Evolutionary conservation across 2,888 invertebrate genomes (phyloP), one percentile per base, ranked within the genome.

Genomic region (Diarsia dahlii): DNA sequence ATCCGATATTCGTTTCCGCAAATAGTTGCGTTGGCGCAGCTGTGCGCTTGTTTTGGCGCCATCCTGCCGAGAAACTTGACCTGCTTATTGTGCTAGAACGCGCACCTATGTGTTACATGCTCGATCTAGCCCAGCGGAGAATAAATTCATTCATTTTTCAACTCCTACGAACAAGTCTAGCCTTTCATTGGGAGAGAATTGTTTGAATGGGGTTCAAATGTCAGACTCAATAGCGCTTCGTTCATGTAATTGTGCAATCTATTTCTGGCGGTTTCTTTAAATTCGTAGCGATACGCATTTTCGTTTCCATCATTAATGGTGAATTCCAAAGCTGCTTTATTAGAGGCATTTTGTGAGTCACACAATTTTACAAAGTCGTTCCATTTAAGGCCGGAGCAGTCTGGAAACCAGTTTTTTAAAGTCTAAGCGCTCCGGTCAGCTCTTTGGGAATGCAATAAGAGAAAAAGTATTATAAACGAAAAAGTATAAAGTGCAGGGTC

Each of bases 401-500:
- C 84, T 81, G 84, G 79, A 91, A 95, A 95, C 95, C 94, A 89
- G 95, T 95, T 95, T 92, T 88, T 84, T 78, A 72, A 89, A 89
- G 92, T 90, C 91, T 90, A 91, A 89, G 89, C 91, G 93, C 91
- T 92, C 91, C 91, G 95, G 94, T 95, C 95, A 95, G 94, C 93
- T 93, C 92, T 92, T 92, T 87, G 88, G 90, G 95, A 95, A 96
- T 95, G 96, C 94, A 95, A 95, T 89, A 95, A 92, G 91, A 94
- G 91, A 92, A 95, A 95, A 94, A 82, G 84, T 82, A 81, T 88
- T 87, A 90, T 90, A 92, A 91, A 90, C 91, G 91, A 93, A 94
- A 92, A 90, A 63, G 83, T 82, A 83, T 85, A 83, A 71, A 78
- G 60, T 78, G 64, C 83, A 63, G 86, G 83, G 83, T 83, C 85